These are phyloP conservation scores for Apamea crenata DNA, from an alignment of 2,888 invertebrate species.

Conservation along the genomic window DNA sequence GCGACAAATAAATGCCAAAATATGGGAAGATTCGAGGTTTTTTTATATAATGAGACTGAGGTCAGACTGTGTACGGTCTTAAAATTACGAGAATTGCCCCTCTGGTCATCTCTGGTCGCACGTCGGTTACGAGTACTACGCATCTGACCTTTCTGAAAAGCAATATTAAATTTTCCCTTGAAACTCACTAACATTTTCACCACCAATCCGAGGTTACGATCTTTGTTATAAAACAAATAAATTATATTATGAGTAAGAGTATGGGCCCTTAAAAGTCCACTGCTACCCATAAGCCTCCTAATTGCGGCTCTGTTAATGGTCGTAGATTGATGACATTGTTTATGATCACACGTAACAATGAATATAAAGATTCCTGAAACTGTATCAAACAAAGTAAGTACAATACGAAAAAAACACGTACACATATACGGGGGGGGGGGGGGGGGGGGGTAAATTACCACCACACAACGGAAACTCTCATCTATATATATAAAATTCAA, in stretches of 20 bases:
- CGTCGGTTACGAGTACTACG: too few species aligned
- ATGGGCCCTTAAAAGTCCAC: not conserved
- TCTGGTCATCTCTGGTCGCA: too few species aligned
- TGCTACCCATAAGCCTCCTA: not conserved
- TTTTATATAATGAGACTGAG: too few species aligned
- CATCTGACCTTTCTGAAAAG: not conserved
- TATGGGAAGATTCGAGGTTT: too few species aligned
- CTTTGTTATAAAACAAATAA: not conserved
- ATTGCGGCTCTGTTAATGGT: not conserved
- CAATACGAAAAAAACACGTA: not conserved
- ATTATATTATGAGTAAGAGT: not conserved
- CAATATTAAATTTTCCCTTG: not conserved
- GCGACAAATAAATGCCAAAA: too few species aligned
- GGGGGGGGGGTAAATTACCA: too few species aligned
- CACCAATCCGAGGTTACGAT: not conserved
- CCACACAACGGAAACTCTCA: not conserved
- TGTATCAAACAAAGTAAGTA: too few species aligned
- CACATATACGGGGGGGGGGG: too few species aligned
- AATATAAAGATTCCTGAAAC: not conserved
- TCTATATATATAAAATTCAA: too few species aligned
- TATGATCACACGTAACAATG: not conserved
- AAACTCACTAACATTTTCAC: not conserved
- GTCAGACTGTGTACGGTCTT: too few species aligned
- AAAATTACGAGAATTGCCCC: too few species aligned
- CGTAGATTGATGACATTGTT: not conserved